These are phyloP conservation scores for Streptopelia turtur DNA, from an alignment of 2,797 vertebrate genomes.

Conservation along the genomic window DNA sequence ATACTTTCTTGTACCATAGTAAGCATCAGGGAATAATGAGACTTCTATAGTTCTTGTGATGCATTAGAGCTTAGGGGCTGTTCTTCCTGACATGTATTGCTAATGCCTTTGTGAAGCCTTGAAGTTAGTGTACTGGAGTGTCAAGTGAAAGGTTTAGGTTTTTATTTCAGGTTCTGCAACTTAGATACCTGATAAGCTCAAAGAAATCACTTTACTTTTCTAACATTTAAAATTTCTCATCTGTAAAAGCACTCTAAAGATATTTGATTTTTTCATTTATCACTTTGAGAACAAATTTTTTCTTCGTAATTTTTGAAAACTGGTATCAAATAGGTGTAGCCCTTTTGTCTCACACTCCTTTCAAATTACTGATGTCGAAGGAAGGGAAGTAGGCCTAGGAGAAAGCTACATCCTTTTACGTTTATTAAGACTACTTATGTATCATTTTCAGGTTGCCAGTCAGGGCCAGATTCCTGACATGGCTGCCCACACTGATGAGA, in stretches of 20 bases:
- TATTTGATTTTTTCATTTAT: not conserved
- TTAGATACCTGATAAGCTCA: not conserved
- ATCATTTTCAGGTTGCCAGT: not conserved
- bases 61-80: not conserved
- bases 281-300: not conserved
- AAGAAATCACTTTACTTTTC: not conserved
- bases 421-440: not conserved
- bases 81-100: not conserved
- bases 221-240: accelerated
- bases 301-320: not conserved
- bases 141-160: not conserved
- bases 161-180: not conserved
- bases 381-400: not conserved
- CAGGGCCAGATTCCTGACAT: not conserved
- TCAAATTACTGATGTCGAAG: not conserved
- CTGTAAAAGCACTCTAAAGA: not conserved
- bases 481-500: not conserved
- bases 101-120: not conserved
- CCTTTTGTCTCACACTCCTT: not conserved
- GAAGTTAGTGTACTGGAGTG: not conserved
- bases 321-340: not conserved
- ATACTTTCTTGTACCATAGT: not conserved
- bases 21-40: not conserved
- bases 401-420: not conserved
- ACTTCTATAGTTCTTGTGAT: not conserved